Percentiles rank a stretch among this genome's conserved stretches.
Evolutionary conservation across 2,888 invertebrate genomes (phyloP).

Genomic region (Abscondita cerata): DNA sequence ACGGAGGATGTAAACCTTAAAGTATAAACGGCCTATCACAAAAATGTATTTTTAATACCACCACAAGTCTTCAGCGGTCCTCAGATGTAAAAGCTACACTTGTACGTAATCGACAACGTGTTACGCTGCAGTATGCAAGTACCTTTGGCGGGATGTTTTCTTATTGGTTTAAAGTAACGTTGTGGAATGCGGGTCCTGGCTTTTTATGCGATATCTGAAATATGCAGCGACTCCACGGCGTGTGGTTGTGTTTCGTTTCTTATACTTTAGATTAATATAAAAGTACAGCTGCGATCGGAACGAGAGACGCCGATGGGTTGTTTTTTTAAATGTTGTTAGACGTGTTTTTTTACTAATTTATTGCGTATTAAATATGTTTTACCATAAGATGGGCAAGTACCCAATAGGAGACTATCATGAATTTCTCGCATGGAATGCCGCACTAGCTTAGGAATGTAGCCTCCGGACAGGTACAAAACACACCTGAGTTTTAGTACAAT

Average conservation of each 20-base stretch:
- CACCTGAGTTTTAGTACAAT: conserved; percentile 59
- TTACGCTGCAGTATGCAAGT: conserved; percentile 25
- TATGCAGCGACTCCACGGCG: conserved; percentile 27
- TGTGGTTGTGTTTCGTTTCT: conserved; percentile 16
- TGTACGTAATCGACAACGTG: conserved; percentile 18
- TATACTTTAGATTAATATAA: conserved; percentile 17
- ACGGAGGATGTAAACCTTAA: too few species aligned
- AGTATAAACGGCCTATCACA: too few species aligned
- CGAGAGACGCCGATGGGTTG: conserved; percentile 12
- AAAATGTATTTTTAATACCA: background rate
- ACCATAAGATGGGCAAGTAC: conserved; percentile 22
- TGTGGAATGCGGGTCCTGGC: conserved; percentile 34
- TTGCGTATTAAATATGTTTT: conserved; percentile 27
- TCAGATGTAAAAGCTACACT: background rate
- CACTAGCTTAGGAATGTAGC: conserved; percentile 58
- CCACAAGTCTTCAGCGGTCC: conserved; percentile 11
- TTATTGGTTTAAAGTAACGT: conserved; percentile 29
- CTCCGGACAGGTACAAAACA: conserved; percentile 58
- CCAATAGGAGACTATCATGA: conserved; percentile 36
- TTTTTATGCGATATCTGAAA: conserved; percentile 33
- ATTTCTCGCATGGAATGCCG: conserved; percentile 59
- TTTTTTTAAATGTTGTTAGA: conserved; percentile 13
- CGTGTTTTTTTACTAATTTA: conserved; percentile 21
- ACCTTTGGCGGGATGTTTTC: conserved; percentile 35
- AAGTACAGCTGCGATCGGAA: conserved; percentile 19